These are phyloP conservation scores for Centroberyx gerrardi DNA, from an alignment of 2,797 vertebrate species.

Conservation along the genomic window DNA sequence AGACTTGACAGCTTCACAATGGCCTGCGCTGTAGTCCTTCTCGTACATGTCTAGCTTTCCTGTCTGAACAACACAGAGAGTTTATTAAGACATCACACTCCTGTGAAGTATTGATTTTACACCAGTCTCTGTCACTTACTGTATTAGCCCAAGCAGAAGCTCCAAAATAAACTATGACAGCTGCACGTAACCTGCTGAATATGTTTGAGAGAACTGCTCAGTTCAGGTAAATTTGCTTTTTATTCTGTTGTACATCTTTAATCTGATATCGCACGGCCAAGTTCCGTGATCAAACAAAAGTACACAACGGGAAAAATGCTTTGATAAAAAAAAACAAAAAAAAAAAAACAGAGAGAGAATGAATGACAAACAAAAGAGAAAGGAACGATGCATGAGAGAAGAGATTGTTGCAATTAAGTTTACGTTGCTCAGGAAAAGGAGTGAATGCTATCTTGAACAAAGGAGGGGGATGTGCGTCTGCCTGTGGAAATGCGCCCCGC, in stretches of 20 bases:
- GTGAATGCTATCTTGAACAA: conserved; percentile 73
- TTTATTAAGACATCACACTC: conserved; percentile 90
- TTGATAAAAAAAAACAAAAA: conserved; percentile 24
- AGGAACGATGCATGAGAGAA: conserved; percentile 27
- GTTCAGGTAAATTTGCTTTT: conserved; percentile 64
- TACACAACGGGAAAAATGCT: conserved; percentile 43
- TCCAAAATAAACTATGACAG: conserved; percentile 80
- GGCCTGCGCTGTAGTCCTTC: conserved; percentile 83
- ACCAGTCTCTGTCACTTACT: conserved; percentile 84
- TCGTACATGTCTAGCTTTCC: conserved; percentile 84
- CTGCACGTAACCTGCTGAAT: conserved; percentile 78
- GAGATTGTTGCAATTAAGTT: conserved; percentile 74
- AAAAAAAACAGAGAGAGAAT: conserved; percentile 4
- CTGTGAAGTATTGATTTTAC: conserved; percentile 87
- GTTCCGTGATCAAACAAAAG: conserved; percentile 64
- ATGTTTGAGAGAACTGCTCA: conserved; percentile 64
- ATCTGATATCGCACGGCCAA: conserved; percentile 58
- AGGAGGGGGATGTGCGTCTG: conserved; percentile 80
- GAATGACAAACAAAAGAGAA: conserved; percentile 59
- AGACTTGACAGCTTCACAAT: conserved; percentile 88
- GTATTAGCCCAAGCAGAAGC: conserved; percentile 76
- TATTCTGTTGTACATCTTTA: conserved; percentile 65
- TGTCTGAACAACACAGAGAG: conserved; percentile 85
- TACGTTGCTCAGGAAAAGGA: conserved; percentile 55
- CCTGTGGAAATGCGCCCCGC: conserved; percentile 75